Evolutionary conservation across 2,888 invertebrate species (phyloP), one percentile per base, ranked within the genome.

Genomic region (Beris morrisii): DNA sequence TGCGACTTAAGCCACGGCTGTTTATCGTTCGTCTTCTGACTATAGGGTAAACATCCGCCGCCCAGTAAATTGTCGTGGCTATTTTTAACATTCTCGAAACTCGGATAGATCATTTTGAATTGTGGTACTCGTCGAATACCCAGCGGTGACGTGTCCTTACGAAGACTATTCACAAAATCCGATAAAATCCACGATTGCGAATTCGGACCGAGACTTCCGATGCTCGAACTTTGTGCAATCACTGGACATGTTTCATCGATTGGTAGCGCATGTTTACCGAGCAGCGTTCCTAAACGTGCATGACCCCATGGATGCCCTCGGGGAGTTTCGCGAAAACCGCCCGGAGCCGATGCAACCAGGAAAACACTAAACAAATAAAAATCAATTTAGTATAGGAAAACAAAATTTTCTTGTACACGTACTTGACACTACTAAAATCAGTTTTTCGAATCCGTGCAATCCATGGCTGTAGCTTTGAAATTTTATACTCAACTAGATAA

Each of bases 31-130:
- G 86, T 87, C 28, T 84, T 83, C n/a, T 84, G 85, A 0, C 86
- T 84, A 77, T 98, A 98, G 0, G 97, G 97, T 4, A 98, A 82
- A 73, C 95, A 95, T 0, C 91, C 92, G 0, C 96, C 95, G 5
- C 93, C 95, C 45, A 88, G 82, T 56, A 91, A 84, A 0, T 92
- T 93, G 77, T 96, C 95, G 75, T 93, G 89, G 69, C 95, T 94
- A 4, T 82, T 83, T 46, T 88, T 84, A 0, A 97, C 96, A 82
- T 97, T 93, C n/a, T 89, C 86, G 75, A 87, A 84, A 56, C 87
- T 85, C 0, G 95, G 95, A 78, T 88, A 95, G 54, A 95, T 82
- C 78, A 89, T 82, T 65, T 84, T 84, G 31, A 87, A 85, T 32
- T 81, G 79, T 0, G 87, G 85, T 71, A 82, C 77, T 63, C 81